Conservation (phyloP, 2,797 vertebrate species). For the Lindbergichthys nudifrons region DNA sequence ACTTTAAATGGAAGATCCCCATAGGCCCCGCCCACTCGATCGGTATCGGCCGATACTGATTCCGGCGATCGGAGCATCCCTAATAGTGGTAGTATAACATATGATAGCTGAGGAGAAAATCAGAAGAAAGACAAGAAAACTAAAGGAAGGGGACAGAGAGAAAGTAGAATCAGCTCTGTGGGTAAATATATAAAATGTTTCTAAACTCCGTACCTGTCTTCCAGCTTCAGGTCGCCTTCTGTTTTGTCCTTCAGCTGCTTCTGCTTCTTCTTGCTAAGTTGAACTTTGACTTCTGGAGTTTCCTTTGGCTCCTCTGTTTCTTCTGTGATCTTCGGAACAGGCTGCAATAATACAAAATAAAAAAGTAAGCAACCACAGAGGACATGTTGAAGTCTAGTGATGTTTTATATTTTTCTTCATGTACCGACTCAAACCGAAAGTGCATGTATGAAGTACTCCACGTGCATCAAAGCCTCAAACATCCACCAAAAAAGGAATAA, state of each 20-base stretch:
- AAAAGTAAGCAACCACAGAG: neutral
- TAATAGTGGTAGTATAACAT: too few relatives aligned
- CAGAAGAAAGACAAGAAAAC: neutral
- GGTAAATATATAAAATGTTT: neutral
- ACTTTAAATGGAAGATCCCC: too few relatives aligned
- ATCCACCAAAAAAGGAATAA: too few relatives aligned
- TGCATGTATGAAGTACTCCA: too few relatives aligned
- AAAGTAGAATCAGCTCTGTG: neutral
- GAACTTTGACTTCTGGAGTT: conserved; percentile 32
- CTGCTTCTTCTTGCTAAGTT: conserved; percentile 9
- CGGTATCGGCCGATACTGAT: too few relatives aligned
- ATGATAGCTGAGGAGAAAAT: neutral
- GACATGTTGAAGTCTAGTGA: neutral
- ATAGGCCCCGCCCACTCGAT: too few relatives aligned
- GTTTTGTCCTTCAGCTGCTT: conserved; percentile 48
- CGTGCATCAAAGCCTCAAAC: too few relatives aligned
- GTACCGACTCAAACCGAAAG: too few relatives aligned
- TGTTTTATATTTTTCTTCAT: fast-evolving
- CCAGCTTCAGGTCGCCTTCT: conserved; percentile 62
- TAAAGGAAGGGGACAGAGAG: neutral
- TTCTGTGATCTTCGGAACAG: conserved; percentile 20
- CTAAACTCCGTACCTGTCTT: conserved; percentile 67
- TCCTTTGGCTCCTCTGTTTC: conserved; percentile 18
- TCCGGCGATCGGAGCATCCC: too few relatives aligned
- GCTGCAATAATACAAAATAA: conserved; percentile 46